Evolutionary conservation across 1,140 invertebrate species (phyloP), one percentile per base, ranked within the genome.

Genomic region (Archivesica marissinica): DNA sequence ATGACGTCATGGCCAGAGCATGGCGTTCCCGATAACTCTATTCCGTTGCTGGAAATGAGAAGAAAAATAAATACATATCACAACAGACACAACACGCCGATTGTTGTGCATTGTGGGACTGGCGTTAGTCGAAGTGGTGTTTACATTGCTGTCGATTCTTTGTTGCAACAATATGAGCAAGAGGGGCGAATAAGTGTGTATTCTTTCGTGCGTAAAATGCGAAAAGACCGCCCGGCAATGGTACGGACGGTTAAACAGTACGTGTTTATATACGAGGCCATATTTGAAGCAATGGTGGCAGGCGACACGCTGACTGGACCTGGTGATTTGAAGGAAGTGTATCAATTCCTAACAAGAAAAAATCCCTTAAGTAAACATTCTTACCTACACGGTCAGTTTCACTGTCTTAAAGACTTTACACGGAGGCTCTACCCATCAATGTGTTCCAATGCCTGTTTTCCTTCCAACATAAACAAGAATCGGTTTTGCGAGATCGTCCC

Each of bases 1-100:
- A 99, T 99, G 92, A 99, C 98, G 0, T 98, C 98, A 0, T 99
- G 99, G 99, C 99, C 99, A 0, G 98, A 99, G 93, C 99, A 99
- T 92, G 99, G 98, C 0, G 98, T 99, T 0, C 99, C 98, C 1
- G 98, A 99, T 92, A 98, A 99, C 94, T 97, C 99, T 0, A 98
- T 99, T 0, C 98, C 99, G 0, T 99, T 99, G 94, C 95, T 99
- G 30, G 98, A 99, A 94, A 99, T 99, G 94, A 94, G 99, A 64
- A 95, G 97, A 59, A 96, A 99, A 74, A 98, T 99, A 0, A 96
- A 97, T 79, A 84, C 72, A 2, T 87, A 88, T 52, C 90, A 91
- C 9, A 70, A 54, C 30, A 77, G 72, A 9, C 64, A 89, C 28
- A 84, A 50, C 13, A 98, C 98, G 0, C 99, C 99, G 0, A 95